These are phyloP conservation scores for Mareca penelope DNA, from an alignment of 2,797 vertebrate genomes.

Conservation along the genomic window DNA sequence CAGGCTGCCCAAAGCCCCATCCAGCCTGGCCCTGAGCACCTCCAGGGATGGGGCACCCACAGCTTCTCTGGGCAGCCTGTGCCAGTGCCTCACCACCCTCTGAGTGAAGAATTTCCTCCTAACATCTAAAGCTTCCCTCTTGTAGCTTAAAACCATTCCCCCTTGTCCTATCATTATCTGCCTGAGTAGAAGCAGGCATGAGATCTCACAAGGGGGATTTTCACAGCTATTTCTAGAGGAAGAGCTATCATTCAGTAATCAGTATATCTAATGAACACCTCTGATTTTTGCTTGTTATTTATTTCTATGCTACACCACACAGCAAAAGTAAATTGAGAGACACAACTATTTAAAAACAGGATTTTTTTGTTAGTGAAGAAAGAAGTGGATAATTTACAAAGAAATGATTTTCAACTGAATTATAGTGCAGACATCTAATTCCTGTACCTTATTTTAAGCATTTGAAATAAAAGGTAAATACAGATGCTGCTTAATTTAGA, in stretches of 20 bases:
- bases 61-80: too few relatives aligned
- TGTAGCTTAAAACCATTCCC: too few relatives aligned
- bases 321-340: neutral
- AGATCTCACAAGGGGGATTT: neutral
- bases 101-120: too few relatives aligned
- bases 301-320: neutral
- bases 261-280: neutral
- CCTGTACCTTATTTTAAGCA: constrained; percentile 6
- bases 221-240: neutral
- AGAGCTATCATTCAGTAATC: neutral
- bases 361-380: constrained; percentile 6
- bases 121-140: too few relatives aligned
- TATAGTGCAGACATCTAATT: constrained; percentile 23
- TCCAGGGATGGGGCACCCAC: too few relatives aligned
- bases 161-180: too few relatives aligned
- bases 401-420: constrained; percentile 43
- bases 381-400: neutral
- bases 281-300: neutral
- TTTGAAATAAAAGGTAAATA: constrained; percentile 56
- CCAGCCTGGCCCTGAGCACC: too few relatives aligned
- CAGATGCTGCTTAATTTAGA: constrained; percentile 51
- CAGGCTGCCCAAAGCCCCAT: too few relatives aligned
- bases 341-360: neutral
- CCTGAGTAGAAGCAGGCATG: neutral
- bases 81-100: too few relatives aligned